Conservation (phyloP, 2,113 vertebrate species). For the Bubo scandiacus region DNA sequence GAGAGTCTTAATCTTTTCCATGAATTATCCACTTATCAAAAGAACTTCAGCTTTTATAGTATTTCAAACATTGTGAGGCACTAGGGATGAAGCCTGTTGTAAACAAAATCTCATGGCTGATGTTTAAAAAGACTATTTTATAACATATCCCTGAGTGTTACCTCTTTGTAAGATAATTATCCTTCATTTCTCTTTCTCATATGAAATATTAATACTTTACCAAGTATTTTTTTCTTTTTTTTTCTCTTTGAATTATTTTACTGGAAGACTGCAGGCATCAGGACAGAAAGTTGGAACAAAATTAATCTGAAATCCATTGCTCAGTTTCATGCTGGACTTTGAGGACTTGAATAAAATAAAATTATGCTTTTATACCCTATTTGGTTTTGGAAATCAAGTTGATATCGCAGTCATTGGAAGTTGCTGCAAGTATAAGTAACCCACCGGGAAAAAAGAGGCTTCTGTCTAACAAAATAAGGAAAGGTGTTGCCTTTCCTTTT, state of each 20-base stretch:
- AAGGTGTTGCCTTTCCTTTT: background rate
- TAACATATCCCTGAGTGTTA: background rate
- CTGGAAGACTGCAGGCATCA: background rate
- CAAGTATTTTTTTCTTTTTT: background rate
- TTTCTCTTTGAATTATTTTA: background rate
- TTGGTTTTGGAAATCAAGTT: background rate
- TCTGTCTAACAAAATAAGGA: background rate
- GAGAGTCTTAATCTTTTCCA: background rate
- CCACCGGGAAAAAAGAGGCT: background rate
- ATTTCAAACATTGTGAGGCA: background rate
- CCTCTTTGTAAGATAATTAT: background rate
- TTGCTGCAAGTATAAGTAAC: background rate
- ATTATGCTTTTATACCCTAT: rapidly evolving
- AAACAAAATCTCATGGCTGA: background rate
- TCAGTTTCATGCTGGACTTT: background rate
- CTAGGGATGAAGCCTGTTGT: background rate
- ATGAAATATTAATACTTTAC: background rate
- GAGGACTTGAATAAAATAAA: background rate
- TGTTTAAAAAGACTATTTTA: background rate
- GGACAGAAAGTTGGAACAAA: background rate
- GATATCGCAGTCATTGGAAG: background rate
- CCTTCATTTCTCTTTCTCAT: background rate
- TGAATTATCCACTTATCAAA: background rate
- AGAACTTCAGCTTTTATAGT: background rate
- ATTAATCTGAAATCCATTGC: background rate